A percentile compares a stretch with the other conserved stretches of the same genome.
Evolutionary conservation across 2,113 vertebrate species (phyloP).

Genomic region (Oncorhynchus keta): DNA sequence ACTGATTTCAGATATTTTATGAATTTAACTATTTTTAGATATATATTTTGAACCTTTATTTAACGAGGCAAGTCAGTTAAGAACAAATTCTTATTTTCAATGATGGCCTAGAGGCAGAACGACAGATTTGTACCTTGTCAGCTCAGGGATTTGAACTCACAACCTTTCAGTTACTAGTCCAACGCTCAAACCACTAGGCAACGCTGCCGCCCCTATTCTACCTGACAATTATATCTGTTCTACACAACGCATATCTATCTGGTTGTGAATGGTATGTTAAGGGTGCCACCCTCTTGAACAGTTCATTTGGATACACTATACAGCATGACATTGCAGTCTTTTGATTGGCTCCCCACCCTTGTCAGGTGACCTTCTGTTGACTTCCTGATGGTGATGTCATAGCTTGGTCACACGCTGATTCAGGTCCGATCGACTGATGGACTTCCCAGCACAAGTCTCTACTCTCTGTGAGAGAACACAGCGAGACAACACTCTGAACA

Average conservation of each 20-base stretch:
- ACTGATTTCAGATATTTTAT: too few relatives aligned
- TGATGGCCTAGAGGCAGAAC: too few relatives aligned
- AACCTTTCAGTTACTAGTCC: too few relatives aligned
- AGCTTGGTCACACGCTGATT: conserved; percentile 55
- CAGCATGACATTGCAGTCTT: conserved; percentile 33
- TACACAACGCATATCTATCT: conserved; percentile 1
- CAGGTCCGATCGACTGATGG: conserved; percentile 21
- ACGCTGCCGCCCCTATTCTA: not conserved
- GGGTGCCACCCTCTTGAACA: too few relatives aligned
- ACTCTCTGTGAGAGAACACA: not conserved
- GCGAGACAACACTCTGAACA: not conserved
- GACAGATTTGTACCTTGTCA: too few relatives aligned
- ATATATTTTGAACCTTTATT: too few relatives aligned
- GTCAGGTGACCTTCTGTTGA: conserved; percentile 52
- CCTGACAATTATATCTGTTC: conserved; percentile 12
- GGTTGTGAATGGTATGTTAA: too few relatives aligned
- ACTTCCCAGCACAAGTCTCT: conserved; percentile 41
- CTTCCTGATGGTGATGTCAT: conserved; percentile 73
- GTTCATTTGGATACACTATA: not conserved
- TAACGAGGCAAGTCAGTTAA: too few relatives aligned
- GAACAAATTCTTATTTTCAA: too few relatives aligned
- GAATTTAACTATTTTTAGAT: too few relatives aligned
- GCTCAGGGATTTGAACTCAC: too few relatives aligned
- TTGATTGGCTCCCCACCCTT: conserved; percentile 38
- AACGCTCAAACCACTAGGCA: too few relatives aligned